Evolutionary conservation across 92 coral and sea anemone species (phyloP).

Genomic region (Palythoa caribaeorum): DNA sequence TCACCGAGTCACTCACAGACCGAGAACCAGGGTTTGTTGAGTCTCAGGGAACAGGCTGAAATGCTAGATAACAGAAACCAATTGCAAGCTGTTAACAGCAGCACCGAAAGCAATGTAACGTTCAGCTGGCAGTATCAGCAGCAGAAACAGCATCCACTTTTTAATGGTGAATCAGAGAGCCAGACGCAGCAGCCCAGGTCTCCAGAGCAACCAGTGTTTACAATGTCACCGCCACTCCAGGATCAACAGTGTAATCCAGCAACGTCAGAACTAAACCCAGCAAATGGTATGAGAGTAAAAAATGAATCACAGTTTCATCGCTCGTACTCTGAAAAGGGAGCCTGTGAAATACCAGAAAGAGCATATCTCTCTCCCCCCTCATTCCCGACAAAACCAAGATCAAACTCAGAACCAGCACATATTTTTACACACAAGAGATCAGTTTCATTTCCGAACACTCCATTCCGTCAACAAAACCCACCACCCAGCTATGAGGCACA

Average conservation of each 20-base stretch:
- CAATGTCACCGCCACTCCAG: slow-evolving; percentile 64
- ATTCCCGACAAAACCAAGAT: slow-evolving; percentile 77
- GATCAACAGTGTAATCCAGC: slow-evolving; percentile 45
- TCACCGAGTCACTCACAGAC: slow-evolving; percentile 44
- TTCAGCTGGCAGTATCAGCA: slow-evolving; percentile 62
- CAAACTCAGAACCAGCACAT: slow-evolving; percentile 87
- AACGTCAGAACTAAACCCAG: slow-evolving; percentile 45
- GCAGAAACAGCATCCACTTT: slow-evolving; percentile 71
- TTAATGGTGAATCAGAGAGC: slow-evolving; percentile 67
- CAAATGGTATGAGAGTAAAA: slow-evolving; percentile 43
- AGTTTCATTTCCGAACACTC: slow-evolving; percentile 74
- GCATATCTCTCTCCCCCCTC: slow-evolving; percentile 56
- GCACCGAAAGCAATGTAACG: slow-evolving; percentile 50
- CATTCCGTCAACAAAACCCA: slow-evolving; percentile 70
- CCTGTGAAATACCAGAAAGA: slow-evolving; percentile 63
- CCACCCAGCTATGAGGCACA: slow-evolving; percentile 95
- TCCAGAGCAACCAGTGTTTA: slow-evolving; percentile 64
- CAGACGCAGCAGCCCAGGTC: slow-evolving; percentile 48
- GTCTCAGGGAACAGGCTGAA: slow-evolving; percentile 50
- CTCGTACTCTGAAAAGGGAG: slow-evolving; percentile 77
- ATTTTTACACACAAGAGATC: slow-evolving; percentile 72
- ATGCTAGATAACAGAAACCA: slow-evolving; percentile 38
- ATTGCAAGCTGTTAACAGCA: slow-evolving; percentile 36
- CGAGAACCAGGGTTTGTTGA: slow-evolving; percentile 36
- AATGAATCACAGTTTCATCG: slow-evolving; percentile 65